phyloP scores from a whole-genome alignment of 2,797 vertebrate genomes.

The Channa striata region DNA sequence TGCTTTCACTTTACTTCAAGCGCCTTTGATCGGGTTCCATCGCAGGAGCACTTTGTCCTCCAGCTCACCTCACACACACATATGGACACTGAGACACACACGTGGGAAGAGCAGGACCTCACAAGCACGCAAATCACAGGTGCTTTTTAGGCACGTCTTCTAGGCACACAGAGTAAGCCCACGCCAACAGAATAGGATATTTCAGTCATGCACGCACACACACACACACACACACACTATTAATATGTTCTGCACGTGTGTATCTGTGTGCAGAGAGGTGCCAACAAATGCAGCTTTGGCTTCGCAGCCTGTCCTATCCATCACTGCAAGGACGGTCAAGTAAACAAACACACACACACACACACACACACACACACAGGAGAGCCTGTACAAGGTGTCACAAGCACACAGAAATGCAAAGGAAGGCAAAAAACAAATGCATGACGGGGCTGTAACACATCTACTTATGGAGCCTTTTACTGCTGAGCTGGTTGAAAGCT shows the following conservation, averaged over 20 bases:
- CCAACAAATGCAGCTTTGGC: slow-evolving; percentile 43
- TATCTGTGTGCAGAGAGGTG: slow-evolving; percentile 11
- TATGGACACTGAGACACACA: neutral
- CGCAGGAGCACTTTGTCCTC: slow-evolving; percentile 30
- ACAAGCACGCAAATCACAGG: slow-evolving; percentile 8
- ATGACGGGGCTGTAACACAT: slow-evolving; percentile 35
- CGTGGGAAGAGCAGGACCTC: slow-evolving; percentile 20
- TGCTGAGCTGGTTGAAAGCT: slow-evolving; percentile 28
- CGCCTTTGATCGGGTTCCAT: slow-evolving; percentile 43
- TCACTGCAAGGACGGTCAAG: slow-evolving; percentile 49
- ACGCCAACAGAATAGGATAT: slow-evolving; percentile 31
- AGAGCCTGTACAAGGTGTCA: neutral
- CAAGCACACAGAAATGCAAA: slow-evolving; percentile 21
- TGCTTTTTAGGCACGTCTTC: slow-evolving; percentile 27
- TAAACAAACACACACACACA: slow-evolving; percentile 27
- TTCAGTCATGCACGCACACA: slow-evolving; percentile 31
- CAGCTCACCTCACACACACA: neutral
- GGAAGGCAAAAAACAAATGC: slow-evolving; percentile 23
- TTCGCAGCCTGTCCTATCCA: slow-evolving; percentile 40
- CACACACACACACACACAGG: slow-evolving; percentile 3
- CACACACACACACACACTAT: slow-evolving; percentile 15
- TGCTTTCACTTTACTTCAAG: slow-evolving; percentile 25
- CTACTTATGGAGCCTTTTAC: slow-evolving; percentile 26
- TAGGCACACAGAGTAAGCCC: neutral
- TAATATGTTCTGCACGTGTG: slow-evolving; percentile 21